These are phyloP conservation scores for Amphiprion percula DNA, from an alignment of 2,113 vertebrate species.

Conservation along the genomic window DNA sequence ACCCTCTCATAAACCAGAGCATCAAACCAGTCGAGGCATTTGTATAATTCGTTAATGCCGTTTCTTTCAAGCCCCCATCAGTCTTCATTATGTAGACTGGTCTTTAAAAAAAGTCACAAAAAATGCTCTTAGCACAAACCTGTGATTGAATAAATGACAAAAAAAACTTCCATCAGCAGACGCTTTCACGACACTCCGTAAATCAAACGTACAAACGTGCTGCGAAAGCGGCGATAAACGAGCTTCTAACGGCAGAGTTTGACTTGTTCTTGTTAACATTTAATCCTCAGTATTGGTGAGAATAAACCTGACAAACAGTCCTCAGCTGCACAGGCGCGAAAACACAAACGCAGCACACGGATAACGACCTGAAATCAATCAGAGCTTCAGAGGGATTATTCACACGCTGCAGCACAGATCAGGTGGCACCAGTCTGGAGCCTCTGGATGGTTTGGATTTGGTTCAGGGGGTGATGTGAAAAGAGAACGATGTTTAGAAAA, in stretches of 20 bases:
- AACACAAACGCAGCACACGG: constrained; percentile 43
- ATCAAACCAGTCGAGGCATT: not conserved
- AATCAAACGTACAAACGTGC: constrained; percentile 22
- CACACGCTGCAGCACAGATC: not conserved
- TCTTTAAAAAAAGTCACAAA: constrained; percentile 12
- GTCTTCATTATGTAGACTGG: not conserved
- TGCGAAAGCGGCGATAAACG: constrained; percentile 3
- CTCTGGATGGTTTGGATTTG: not conserved
- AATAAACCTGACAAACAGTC: constrained; percentile 33
- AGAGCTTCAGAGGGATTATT: constrained; percentile 1
- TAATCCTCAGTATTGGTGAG: constrained; percentile 5
- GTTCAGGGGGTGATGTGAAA: not conserved
- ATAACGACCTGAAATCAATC: constrained; percentile 41
- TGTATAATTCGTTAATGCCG: constrained; percentile 8
- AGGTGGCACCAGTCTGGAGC: not conserved
- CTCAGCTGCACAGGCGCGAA: not conserved
- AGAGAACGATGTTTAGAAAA: not conserved
- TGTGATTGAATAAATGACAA: constrained; percentile 20
- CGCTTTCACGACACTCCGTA: not conserved
- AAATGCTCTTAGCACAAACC: constrained; percentile 17
- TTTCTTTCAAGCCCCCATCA: not conserved
- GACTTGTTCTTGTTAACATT: constrained; percentile 30
- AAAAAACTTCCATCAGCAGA: constrained; percentile 5
- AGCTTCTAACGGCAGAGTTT: not conserved
- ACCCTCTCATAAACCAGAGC: not conserved